phyloP scores from a whole-genome alignment of 2,888 invertebrate genomes.

The Lycia hirtaria region DNA sequence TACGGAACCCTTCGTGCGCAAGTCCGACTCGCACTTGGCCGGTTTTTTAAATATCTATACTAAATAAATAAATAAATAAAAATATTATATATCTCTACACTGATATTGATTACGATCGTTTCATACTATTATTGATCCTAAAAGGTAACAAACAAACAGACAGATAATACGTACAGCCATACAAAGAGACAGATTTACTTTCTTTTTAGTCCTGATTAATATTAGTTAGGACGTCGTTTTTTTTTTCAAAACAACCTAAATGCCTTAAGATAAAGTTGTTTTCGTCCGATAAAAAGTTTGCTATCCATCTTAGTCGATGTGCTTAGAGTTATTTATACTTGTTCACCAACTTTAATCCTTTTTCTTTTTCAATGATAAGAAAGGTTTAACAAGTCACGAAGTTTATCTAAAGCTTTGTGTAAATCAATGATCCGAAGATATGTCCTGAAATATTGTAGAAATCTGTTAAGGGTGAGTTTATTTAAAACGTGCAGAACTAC shows the following conservation, averaged over 20 bases:
- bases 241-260: neutral
- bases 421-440: slow-evolving; percentile 27
- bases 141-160: neutral
- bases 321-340: slow-evolving; percentile 60
- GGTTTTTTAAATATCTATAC: too few species aligned
- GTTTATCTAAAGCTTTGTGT: slow-evolving; percentile 38
- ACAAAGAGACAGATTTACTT: too few species aligned
- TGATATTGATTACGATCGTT: too few species aligned
- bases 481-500: neutral
- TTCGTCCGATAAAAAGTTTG: slow-evolving; percentile 59
- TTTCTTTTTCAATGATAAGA: slow-evolving; percentile 56
- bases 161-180: too few species aligned
- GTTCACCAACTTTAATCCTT: slow-evolving; percentile 56
- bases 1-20: too few species aligned
- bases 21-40: too few species aligned
- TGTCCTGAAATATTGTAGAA: slow-evolving; percentile 27
- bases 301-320: slow-evolving; percentile 53
- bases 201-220: too few species aligned
- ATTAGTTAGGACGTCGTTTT: too few species aligned
- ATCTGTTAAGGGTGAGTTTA: neutral
- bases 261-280: slow-evolving; percentile 38
- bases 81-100: too few species aligned
- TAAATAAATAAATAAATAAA: too few species aligned
- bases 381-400: slow-evolving; percentile 45
- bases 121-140: too few species aligned